These are phyloP conservation scores for Machimus rusticus DNA, from an alignment of 2,888 invertebrate species.

Conservation along the genomic window DNA sequence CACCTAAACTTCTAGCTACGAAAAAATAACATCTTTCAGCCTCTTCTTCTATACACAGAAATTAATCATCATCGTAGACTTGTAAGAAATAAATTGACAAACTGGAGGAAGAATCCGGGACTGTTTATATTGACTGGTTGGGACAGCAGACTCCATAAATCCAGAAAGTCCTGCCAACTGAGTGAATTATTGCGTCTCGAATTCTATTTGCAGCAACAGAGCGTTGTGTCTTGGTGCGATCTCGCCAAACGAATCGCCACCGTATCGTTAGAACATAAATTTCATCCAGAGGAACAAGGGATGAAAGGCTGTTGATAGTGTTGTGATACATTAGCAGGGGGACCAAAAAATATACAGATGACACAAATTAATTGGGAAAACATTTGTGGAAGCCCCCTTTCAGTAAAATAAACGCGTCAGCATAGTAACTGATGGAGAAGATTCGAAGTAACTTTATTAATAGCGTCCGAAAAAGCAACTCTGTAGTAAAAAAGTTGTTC, in stretches of 20 bases:
- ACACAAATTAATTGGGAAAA: not conserved
- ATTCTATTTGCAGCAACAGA: not conserved
- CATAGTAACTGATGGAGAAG: not conserved
- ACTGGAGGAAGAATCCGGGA: not conserved
- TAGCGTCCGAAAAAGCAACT: not conserved
- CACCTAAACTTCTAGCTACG: not conserved
- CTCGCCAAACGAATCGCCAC: not conserved
- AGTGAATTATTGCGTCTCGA: conserved; percentile 35
- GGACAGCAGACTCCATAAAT: not conserved
- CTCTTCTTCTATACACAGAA: not conserved
- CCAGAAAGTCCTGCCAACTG: not conserved
- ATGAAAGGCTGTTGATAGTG: not conserved
- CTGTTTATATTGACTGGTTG: not conserved
- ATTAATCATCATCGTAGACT: not conserved
- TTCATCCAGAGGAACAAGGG: not conserved
- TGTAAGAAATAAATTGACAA: not conserved
- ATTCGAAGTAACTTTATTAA: not conserved
- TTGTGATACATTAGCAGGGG: not conserved
- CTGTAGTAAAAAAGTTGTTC: not conserved
- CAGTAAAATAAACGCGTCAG: not conserved
- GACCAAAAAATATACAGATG: not conserved
- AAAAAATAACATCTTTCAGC: not conserved
- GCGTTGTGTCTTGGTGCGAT: not conserved
- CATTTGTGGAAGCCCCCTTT: not conserved
- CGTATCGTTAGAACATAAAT: not conserved